Percentiles rank a stretch among this genome's conserved stretches.
phyloP scores from a whole-genome alignment of 1,140 invertebrate species.

The Neodiprion virginianus region DNA sequence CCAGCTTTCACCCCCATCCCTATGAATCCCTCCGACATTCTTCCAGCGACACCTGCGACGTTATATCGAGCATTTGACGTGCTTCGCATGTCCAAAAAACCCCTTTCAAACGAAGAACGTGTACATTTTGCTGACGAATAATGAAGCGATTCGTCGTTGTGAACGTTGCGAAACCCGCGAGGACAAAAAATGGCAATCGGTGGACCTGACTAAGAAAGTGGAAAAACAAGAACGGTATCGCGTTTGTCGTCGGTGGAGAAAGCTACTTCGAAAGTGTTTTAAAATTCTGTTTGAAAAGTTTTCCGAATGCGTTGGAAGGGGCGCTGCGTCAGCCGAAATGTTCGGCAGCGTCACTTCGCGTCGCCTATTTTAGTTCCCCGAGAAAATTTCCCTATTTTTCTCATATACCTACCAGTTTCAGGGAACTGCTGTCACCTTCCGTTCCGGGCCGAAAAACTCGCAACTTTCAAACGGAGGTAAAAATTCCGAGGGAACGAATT shows the following conservation, averaged over 20 bases:
- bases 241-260: conserved; percentile 9
- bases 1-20: background rate
- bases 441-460: background rate
- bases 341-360: conserved; percentile 19
- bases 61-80: conserved; percentile 1
- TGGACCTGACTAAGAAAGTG: no score
- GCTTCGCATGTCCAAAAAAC: background rate
- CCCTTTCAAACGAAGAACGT: background rate
- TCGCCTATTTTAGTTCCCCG: conserved; percentile 18
- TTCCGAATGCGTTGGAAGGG: conserved; percentile 9
- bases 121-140: background rate
- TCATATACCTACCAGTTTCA: conserved; percentile 21
- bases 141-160: no score
- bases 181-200: no score
- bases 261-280: conserved; percentile 23
- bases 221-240: no score
- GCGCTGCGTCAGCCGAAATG: conserved; percentile 15
- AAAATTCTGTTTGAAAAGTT: conserved; percentile 31
- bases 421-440: background rate
- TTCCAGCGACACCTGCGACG: background rate
- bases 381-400: conserved; percentile 29
- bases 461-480: background rate
- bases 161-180: no score
- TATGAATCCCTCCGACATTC: background rate
- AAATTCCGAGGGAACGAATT: no score